A percentile compares a stretch with the other conserved stretches of the same genome.
phyloP scores from a whole-genome alignment of 2,888 invertebrate genomes.

The Brachypalpus laphriformis region DNA sequence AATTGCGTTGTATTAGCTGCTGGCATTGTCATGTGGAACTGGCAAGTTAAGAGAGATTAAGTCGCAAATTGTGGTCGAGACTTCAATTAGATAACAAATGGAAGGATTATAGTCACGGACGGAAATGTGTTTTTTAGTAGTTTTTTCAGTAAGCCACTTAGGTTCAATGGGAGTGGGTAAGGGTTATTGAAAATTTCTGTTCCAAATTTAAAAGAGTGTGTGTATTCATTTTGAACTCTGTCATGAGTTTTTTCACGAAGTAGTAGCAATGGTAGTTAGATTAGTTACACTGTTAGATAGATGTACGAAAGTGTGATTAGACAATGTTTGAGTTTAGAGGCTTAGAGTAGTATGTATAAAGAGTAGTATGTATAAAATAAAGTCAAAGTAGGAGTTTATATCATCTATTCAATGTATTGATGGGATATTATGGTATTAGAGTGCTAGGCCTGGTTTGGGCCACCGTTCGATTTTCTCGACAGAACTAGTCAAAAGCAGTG shows the following conservation, averaged over 20 bases:
- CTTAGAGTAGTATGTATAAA: too few relatives aligned
- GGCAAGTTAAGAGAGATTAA: conserved; percentile 47
- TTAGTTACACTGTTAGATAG: not conserved
- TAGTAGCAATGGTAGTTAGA: not conserved
- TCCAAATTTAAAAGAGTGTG: not conserved
- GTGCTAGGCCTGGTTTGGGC: too few relatives aligned
- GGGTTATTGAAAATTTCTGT: conserved; percentile 13
- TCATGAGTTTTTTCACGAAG: not conserved
- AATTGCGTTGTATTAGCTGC: conserved; percentile 47
- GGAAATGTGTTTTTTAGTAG: not conserved
- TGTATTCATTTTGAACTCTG: not conserved
- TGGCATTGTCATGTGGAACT: conserved; percentile 45
- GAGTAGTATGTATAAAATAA: too few relatives aligned
- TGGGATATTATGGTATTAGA: too few relatives aligned
- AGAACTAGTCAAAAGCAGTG: too few relatives aligned
- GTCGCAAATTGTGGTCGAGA: conserved; percentile 40
- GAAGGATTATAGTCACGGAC: not conserved
- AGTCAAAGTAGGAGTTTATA: too few relatives aligned
- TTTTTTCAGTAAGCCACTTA: not conserved
- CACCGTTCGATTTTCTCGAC: too few relatives aligned
- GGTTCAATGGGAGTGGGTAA: not conserved
- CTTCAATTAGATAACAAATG: conserved; percentile 39
- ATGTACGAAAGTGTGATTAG: too few relatives aligned
- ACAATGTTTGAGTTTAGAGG: too few relatives aligned
- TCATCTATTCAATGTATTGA: too few relatives aligned